phyloP scores from a whole-genome alignment of 2,113 vertebrate genomes.

The Dicentrarchus labrax region DNA sequence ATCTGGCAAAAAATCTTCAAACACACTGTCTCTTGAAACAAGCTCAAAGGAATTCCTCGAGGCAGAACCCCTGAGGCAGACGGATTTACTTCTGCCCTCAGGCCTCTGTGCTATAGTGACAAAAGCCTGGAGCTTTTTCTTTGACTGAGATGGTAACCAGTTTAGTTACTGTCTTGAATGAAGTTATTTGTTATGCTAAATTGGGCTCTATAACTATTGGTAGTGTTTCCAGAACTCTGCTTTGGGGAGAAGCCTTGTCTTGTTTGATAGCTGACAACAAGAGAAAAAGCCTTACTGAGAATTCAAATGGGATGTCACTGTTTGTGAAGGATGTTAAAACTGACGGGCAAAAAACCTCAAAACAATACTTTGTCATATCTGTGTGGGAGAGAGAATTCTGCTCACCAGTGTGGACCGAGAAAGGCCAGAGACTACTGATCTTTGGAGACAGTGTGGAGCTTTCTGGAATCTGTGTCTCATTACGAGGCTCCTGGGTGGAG shows the following conservation, averaged over 20 bases:
- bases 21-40: conserved; percentile 47
- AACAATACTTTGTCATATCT: not conserved
- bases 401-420: conserved; percentile 94
- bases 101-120: conserved; percentile 69
- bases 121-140: conserved; percentile 66
- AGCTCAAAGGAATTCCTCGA: conserved; percentile 65
- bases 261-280: conserved; percentile 21
- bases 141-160: conserved; percentile 62
- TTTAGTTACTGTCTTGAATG: conserved; percentile 57
- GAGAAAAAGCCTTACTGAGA: conserved; percentile 5
- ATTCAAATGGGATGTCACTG: conserved; percentile 1
- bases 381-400: not conserved
- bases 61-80: conserved; percentile 70
- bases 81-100: conserved; percentile 63
- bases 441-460: conserved; percentile 80
- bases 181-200: conserved; percentile 67
- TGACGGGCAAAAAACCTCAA: not conserved
- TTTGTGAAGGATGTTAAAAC: not conserved
- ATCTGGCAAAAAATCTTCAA: conserved; percentile 2
- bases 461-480: conserved; percentile 85
- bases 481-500: conserved; percentile 86
- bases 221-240: conserved; percentile 34
- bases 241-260: conserved; percentile 19
- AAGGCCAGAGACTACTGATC: conserved; percentile 83
- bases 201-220: conserved; percentile 25